Evolutionary conservation across 2,113 vertebrate genomes (phyloP).

Genomic region (Porphyrio hochstetteri): DNA sequence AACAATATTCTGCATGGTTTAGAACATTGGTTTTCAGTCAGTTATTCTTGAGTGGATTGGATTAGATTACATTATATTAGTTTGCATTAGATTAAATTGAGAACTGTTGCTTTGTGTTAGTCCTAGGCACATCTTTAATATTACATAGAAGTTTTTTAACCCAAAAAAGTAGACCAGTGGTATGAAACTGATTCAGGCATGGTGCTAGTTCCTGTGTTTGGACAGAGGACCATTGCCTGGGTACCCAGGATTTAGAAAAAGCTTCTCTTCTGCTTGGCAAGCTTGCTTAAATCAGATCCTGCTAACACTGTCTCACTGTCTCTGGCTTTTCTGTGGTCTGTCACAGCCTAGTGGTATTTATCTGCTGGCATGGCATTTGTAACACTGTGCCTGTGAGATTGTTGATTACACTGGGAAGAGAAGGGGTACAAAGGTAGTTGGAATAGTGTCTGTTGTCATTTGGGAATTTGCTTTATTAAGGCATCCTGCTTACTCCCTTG

Average conservation of each 20-base stretch:
- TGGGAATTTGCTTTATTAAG: slow-evolving; percentile 19
- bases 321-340: neutral
- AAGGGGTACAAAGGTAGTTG: neutral
- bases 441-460: neutral
- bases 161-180: neutral
- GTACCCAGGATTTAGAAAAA: neutral
- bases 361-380: slow-evolving; percentile 13
- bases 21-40: slow-evolving; percentile 10
- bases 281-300: neutral
- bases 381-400: neutral
- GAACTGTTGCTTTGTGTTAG: neutral
- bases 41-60: neutral
- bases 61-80: neutral
- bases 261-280: neutral
- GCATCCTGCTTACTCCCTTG: neutral
- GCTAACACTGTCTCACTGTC: neutral
- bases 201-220: neutral
- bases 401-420: neutral
- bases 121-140: neutral
- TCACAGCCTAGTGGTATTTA: neutral
- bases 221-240: neutral
- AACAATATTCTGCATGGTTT: neutral
- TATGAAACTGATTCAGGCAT: neutral
- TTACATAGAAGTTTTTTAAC: neutral
- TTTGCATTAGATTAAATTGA: neutral